These are phyloP conservation scores for Stegophylla sp. DNA, from an alignment of 2,888 invertebrate genomes.

Conservation along the genomic window DNA sequence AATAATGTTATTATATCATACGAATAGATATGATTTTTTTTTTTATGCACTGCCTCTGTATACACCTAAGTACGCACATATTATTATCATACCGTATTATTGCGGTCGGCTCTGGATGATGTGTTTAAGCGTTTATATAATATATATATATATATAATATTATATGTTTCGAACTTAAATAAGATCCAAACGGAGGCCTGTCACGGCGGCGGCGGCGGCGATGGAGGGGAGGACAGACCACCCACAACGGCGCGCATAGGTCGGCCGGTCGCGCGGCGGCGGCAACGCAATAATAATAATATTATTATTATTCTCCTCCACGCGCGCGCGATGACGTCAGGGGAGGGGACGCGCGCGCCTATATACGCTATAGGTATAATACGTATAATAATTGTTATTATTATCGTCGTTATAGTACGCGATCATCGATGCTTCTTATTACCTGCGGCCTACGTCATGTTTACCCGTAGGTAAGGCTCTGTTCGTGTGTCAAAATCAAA, in stretches of 20 bases:
- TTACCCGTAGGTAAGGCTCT: too few relatives aligned
- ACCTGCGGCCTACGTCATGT: too few relatives aligned
- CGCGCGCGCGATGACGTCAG: background rate
- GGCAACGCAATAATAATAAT: constrained; percentile 40
- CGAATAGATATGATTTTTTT: too few relatives aligned
- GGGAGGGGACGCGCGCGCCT: background rate
- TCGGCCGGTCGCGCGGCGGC: constrained; percentile 17
- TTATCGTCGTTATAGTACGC: too few relatives aligned
- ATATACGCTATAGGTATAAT: too few relatives aligned
- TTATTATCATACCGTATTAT: background rate
- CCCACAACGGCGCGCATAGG: constrained; percentile 30
- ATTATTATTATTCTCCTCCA: constrained; percentile 23
- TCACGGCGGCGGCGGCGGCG: too few relatives aligned
- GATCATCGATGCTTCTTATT: too few relatives aligned
- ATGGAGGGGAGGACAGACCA: constrained; percentile 32
- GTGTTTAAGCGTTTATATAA: background rate
- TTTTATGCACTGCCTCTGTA: too few relatives aligned
- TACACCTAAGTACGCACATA: background rate
- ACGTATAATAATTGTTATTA: too few relatives aligned
- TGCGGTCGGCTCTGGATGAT: background rate
- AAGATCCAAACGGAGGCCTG: constrained; percentile 16
- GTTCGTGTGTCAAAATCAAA: too few relatives aligned
- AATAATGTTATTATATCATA: too few relatives aligned
- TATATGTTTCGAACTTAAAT: constrained; percentile 47
- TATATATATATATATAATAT: too few relatives aligned